Evolutionary conservation across 2,888 invertebrate species (phyloP), one percentile per base, ranked within the genome.

Genomic region (Venusia cambrica): DNA sequence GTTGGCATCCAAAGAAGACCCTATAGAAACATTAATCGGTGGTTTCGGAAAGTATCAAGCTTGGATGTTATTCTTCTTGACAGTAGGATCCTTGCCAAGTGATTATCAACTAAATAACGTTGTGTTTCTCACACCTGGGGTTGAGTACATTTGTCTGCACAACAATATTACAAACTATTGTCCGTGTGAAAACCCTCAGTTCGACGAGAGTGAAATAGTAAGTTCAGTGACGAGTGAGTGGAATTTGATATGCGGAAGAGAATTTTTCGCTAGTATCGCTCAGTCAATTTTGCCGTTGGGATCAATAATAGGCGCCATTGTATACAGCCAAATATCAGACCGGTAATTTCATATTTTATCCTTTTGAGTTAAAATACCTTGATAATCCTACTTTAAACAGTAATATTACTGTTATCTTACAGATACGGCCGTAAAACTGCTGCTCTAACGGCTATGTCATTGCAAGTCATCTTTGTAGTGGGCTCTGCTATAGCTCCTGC

Each of bases 341-440:
- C 76, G 81, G 85, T 81, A 54, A 39, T 32, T 33, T n/a, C 4
- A 6, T 4, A 10, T 20, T 15, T 10, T 8, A 7, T 11, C 11
- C 11, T 7, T 19, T 20, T 2, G 4, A 8, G 4, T n/a, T n/a
- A n/a, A n/a, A n/a, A n/a, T n/a, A n/a, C n/a, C n/a, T n/a, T n/a
- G n/a, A n/a, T n/a, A n/a, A n/a, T n/a, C n/a, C n/a, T n/a, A n/a
- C n/a, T n/a, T n/a, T n/a, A n/a, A n/a, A n/a, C n/a, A n/a, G n/a
- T n/a, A 5, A 5, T 25, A 13, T 31, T 14, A 8, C 3, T 25
- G 15, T 4, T 7, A 9, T 73, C n/a, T n/a, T 78, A 34, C 72
- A 92, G 92, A 62, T 90, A 88, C 57, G 92, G 92, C 0, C 81
- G 92, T 14, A 92, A 90, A 73, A 76, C 79, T 20, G 90, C 91